Evolutionary conservation across 2,797 vertebrate species (phyloP), one percentile per base, ranked within the genome.

Genomic region (Sebastiscus albofasciatus): DNA sequence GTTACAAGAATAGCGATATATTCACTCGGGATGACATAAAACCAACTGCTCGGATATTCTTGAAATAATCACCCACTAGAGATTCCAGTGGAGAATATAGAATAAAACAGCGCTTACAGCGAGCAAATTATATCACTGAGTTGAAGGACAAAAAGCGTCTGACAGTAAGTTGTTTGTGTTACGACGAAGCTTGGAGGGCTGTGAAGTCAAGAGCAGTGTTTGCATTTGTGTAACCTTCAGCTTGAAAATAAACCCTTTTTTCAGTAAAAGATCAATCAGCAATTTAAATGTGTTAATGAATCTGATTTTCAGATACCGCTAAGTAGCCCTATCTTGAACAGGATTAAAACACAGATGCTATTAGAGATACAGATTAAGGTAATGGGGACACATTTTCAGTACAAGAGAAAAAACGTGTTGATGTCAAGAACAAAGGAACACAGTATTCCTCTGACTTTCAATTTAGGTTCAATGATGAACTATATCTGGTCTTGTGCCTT

Each of bases 231-330:
- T 55, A 83, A 85, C 77, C 78, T 86, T 87, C 68, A 82, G 12
- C 31, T 8, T 29, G 20, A 31, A 81, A 68, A 84, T 22, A 56
- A 71, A 61, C 14, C 52, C 18, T 58, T 67, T 58, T 67, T 64
- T 62, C 62, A 62, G 8, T 26, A 8, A 68, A 76, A 46, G 61
- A 85, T 84, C 80, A 85, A 84, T 91, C 36, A 60, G 72, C 75
- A 46, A 86, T 91, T 84, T 67, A 77, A 87, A 83, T 84, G 67
- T 54, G 80, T 72, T 90, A 91, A 90, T 84, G 66, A 80, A 74
- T 61, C 60, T 33, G 87, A 93, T 92, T 81, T 29, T 56, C 74
- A 89, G 89, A 93, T 89, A 90, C 6, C n/a, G 68, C 42, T 80
- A 60, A 84, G 81, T 60, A 81, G 83, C 58, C 49, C 77, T 67